These are phyloP conservation scores for Danaus melanippus DNA, from an alignment of 1,140 invertebrate genomes.

Conservation along the genomic window DNA sequence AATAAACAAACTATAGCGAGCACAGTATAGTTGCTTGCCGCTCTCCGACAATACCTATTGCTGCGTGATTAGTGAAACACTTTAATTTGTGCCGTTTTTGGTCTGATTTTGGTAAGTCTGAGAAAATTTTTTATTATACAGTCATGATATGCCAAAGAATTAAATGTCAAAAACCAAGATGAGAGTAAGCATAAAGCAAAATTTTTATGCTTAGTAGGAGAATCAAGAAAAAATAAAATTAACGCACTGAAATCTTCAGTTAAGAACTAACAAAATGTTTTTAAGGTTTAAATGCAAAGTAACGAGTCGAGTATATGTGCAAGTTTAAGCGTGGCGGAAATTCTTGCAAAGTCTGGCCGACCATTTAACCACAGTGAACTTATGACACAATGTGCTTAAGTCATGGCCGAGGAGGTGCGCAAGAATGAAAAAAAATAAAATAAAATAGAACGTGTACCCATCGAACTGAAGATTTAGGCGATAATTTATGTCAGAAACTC, in stretches of 20 bases:
- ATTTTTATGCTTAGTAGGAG: conserved; percentile 26
- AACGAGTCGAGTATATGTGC: conserved; percentile 31
- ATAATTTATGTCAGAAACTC: conserved; percentile 23
- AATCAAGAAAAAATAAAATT: conserved; percentile 9
- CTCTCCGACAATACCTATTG: too few relatives aligned
- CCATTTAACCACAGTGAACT: conserved; percentile 43
- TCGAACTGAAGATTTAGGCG: conserved; percentile 25
- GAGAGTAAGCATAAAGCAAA: conserved; percentile 23
- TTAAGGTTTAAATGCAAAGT: conserved; percentile 23
- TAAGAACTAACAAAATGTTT: conserved; percentile 28
- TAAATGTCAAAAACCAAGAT: conserved; percentile 28
- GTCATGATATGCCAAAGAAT: conserved; percentile 34
- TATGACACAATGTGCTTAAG: conserved; percentile 32
- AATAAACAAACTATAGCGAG: too few relatives aligned
- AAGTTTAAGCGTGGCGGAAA: conserved; percentile 29
- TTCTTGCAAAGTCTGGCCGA: conserved; percentile 37
- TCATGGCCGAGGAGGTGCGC: conserved; percentile 37
- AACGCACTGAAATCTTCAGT: conserved; percentile 21
- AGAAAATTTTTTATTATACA: too few relatives aligned
- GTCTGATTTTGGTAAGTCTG: too few relatives aligned
- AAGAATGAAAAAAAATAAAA: conserved; percentile 22
- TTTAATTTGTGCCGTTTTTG: too few relatives aligned
- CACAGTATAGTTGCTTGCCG: too few relatives aligned
- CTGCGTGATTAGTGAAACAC: too few relatives aligned
- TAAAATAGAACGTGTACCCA: conserved; percentile 12